A percentile compares a stretch with the other conserved stretches of the same genome.
These are phyloP conservation scores for Tamias sibiricus DNA, from an alignment of 2,113 vertebrate genomes.

Conservation along the genomic window DNA sequence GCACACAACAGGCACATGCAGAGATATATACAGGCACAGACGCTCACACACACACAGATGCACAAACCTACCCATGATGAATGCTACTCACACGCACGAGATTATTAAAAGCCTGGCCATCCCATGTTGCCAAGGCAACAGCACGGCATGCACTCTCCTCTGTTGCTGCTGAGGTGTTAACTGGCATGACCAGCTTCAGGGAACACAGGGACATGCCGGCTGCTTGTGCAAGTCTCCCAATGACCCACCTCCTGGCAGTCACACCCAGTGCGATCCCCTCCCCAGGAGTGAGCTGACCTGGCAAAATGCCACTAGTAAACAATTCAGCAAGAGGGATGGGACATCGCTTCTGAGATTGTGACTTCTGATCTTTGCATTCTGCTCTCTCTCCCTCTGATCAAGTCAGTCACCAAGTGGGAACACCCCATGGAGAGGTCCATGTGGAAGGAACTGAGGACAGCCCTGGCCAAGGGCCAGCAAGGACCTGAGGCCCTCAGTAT, in stretches of 20 bases:
- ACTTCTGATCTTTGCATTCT: neutral
- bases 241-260: neutral
- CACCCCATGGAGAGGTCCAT: neutral
- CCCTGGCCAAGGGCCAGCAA: neutral
- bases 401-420: neutral
- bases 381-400: neutral
- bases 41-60: neutral
- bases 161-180: neutral
- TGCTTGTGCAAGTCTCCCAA: neutral
- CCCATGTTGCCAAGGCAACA: neutral
- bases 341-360: neutral
- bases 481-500: neutral
- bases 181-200: neutral
- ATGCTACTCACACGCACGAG: neutral
- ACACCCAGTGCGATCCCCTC: no score
- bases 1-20: neutral
- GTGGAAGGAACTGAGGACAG: neutral
- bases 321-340: neutral
- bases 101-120: neutral
- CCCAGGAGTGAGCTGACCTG: neutral
- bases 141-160: neutral
- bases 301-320: neutral
- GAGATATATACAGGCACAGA: neutral
- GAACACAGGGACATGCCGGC: no score
- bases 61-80: neutral